Evolutionary conservation across 2,797 vertebrate genomes (phyloP).

Genomic region (Mormyrus hasselquistii): DNA sequence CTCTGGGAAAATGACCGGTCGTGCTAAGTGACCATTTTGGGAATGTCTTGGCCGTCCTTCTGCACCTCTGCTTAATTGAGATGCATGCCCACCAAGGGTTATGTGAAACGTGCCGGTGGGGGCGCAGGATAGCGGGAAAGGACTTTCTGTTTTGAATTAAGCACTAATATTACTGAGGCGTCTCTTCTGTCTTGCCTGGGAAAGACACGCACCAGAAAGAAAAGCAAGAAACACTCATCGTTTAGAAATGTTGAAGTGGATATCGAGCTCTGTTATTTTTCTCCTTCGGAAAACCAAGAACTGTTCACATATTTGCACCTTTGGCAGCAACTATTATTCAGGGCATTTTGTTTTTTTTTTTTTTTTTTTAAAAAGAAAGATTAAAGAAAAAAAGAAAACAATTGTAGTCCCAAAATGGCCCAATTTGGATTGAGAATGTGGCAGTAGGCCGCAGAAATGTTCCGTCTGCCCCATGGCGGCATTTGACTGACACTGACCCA

Average conservation of each 20-base stretch:
- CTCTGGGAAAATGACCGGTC: slow-evolving; percentile 56
- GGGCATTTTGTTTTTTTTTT: not conserved
- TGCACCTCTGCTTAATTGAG: not conserved
- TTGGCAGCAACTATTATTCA: not conserved
- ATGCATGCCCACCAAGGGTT: not conserved
- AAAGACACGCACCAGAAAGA: not conserved
- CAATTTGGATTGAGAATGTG: slow-evolving; percentile 33
- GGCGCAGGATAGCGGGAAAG: not conserved
- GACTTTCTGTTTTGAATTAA: not conserved
- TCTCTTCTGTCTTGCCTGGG: not conserved
- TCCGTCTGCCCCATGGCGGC: slow-evolving; percentile 55
- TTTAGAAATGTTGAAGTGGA: not conserved
- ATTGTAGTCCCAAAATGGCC: not conserved
- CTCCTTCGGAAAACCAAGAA: not conserved
- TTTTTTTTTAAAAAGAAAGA: not conserved
- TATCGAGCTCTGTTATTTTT: not conserved
- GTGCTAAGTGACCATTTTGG: slow-evolving; percentile 37
- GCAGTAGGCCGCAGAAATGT: slow-evolving; percentile 52
- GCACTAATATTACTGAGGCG: not conserved
- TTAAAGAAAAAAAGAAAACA: not conserved
- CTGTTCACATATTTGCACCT: not conserved
- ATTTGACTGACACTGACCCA: slow-evolving; percentile 48
- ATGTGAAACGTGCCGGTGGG: slow-evolving; percentile 10
- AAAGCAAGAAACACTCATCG: not conserved
- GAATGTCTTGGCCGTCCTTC: not conserved